These are phyloP conservation scores for Drosophila mercatorum DNA, from an alignment of 2,888 invertebrate genomes.

Conservation along the genomic window DNA sequence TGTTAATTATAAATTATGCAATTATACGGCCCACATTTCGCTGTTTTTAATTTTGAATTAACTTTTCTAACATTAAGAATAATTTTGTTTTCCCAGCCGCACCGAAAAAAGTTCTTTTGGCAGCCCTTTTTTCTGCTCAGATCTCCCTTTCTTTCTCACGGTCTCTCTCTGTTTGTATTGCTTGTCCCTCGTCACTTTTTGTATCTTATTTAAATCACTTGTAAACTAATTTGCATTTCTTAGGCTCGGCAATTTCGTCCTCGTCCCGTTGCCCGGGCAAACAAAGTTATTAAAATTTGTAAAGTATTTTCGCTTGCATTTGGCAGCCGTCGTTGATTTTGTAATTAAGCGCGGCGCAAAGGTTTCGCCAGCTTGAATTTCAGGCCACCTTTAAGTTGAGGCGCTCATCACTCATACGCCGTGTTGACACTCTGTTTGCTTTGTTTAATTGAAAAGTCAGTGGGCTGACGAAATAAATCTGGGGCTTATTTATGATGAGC, in stretches of 20 bases:
- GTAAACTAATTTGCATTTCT: slow-evolving; percentile 76
- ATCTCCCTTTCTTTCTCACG: neutral
- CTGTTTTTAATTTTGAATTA: slow-evolving; percentile 5
- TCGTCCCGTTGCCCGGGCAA: slow-evolving; percentile 48
- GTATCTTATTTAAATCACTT: slow-evolving; percentile 76
- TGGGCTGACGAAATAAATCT: slow-evolving; percentile 23
- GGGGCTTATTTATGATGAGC: slow-evolving; percentile 51
- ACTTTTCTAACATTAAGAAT: slow-evolving; percentile 37
- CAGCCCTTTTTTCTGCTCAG: slow-evolving; percentile 37
- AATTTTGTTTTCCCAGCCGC: slow-evolving; percentile 27
- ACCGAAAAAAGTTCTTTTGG: slow-evolving; percentile 34
- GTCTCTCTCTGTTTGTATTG: slow-evolving; percentile 22
- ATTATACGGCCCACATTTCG: slow-evolving; percentile 24
- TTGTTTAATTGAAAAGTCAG: slow-evolving; percentile 39
- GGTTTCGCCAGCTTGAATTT: slow-evolving; percentile 1
- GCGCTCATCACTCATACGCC: slow-evolving; percentile 37
- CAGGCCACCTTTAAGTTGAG: slow-evolving; percentile 16
- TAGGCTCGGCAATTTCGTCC: slow-evolving; percentile 55
- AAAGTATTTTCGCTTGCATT: slow-evolving; percentile 57
- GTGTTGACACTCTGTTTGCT: slow-evolving; percentile 3
- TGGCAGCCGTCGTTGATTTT: slow-evolving; percentile 58
- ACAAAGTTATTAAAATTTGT: slow-evolving; percentile 74
- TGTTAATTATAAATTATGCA: slow-evolving; percentile 37
- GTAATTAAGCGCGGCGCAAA: slow-evolving; percentile 52
- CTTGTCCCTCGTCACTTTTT: slow-evolving; percentile 70